Evolutionary conservation across 2,797 vertebrate species (phyloP).

Genomic region (Intellagama lesueurii): DNA sequence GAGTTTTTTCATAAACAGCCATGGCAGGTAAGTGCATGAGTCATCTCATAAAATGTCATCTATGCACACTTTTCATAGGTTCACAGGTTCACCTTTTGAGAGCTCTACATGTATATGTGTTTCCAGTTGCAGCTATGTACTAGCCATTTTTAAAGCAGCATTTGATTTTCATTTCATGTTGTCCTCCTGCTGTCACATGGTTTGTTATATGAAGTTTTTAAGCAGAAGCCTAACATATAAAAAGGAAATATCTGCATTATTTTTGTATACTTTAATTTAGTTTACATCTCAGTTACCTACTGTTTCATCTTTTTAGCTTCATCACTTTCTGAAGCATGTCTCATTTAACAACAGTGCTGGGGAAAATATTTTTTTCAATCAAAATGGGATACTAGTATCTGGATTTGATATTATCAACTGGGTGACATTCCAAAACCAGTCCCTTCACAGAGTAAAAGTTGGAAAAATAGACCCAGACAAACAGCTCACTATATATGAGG

Average conservation of each 20-base stretch:
- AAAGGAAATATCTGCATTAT: neutral
- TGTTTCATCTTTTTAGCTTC: neutral
- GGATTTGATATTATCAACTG: constrained; percentile 7
- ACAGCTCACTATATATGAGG: neutral
- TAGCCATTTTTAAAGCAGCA: too few relatives aligned
- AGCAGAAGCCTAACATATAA: neutral
- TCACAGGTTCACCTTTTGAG: too few relatives aligned
- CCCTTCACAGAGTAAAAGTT: neutral
- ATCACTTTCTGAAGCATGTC: neutral
- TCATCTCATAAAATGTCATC: too few relatives aligned
- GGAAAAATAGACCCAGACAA: neutral
- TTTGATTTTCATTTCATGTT: too few relatives aligned
- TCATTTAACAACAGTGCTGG: neutral
- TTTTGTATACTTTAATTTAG: neutral
- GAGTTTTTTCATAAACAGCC: neutral
- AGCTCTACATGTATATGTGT: too few relatives aligned
- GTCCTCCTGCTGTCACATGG: too few relatives aligned
- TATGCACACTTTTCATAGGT: too few relatives aligned
- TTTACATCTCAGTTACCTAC: neutral
- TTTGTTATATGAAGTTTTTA: neutral
- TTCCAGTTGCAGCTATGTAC: too few relatives aligned
- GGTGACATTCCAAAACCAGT: neutral
- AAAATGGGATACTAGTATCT: neutral
- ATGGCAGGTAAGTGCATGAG: neutral
- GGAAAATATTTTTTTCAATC: neutral